phyloP scores from a whole-genome alignment of 2,797 vertebrate species.

The Megalops cyprinoides region DNA sequence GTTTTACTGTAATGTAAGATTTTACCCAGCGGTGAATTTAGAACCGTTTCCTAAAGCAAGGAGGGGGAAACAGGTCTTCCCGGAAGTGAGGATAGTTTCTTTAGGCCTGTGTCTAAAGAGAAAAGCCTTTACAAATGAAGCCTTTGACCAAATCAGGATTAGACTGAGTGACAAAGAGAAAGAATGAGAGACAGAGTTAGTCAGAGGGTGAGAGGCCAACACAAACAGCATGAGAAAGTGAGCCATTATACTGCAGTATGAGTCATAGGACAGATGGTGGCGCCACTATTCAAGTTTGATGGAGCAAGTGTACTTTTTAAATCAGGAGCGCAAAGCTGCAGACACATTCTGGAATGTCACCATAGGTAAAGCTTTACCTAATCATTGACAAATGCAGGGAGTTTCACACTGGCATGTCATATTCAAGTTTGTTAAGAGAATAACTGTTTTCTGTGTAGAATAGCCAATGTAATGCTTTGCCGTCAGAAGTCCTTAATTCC shows the following conservation, averaged over 20 bases:
- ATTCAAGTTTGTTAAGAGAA: not conserved
- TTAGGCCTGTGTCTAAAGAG: not conserved
- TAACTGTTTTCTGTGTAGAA: not conserved
- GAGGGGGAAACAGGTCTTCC: not conserved
- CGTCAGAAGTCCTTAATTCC: too few species aligned
- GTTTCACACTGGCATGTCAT: not conserved
- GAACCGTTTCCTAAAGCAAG: slow-evolving; percentile 6
- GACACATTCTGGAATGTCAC: slow-evolving; percentile 5
- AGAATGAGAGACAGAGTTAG: not conserved
- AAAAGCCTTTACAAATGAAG: not conserved
- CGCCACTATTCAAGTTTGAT: slow-evolving; percentile 2
- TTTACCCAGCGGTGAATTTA: slow-evolving; percentile 59
- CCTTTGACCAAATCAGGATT: not conserved
- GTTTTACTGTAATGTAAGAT: slow-evolving; percentile 76
- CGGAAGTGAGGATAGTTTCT: not conserved
- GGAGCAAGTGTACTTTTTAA: not conserved
- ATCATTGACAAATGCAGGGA: too few species aligned
- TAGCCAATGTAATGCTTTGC: not conserved
- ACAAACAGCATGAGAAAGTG: not conserved
- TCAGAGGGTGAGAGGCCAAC: not conserved
- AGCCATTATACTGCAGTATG: slow-evolving; percentile 12
- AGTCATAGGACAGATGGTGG: slow-evolving; percentile 13
- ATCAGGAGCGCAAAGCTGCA: not conserved
- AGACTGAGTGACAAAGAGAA: too few species aligned
- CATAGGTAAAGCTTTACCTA: not conserved